These are phyloP conservation scores for Ganaspis sp. DNA, from an alignment of 1,140 invertebrate species.

Conservation along the genomic window DNA sequence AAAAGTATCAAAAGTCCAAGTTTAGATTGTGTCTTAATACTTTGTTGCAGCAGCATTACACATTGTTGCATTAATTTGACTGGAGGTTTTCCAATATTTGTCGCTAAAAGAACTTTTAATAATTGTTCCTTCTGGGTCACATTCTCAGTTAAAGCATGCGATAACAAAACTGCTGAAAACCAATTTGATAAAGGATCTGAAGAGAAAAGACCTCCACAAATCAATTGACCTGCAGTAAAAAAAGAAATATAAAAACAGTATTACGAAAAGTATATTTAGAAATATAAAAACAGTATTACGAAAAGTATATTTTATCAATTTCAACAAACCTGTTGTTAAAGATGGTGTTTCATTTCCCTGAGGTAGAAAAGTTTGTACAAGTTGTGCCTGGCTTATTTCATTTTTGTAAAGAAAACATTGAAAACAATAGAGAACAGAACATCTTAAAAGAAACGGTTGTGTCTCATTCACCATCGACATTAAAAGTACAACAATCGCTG, in stretches of 20 bases:
- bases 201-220: slow-evolving; percentile 96
- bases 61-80: slow-evolving; percentile 94
- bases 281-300: no score
- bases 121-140: slow-evolving; percentile 93
- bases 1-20: slow-evolving; percentile 94
- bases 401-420: slow-evolving; percentile 97
- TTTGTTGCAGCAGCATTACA: slow-evolving; percentile 88
- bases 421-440: slow-evolving; percentile 97
- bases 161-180: slow-evolving; percentile 95
- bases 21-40: slow-evolving; percentile 91
- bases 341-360: slow-evolving; percentile 84
- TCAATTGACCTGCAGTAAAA: slow-evolving; percentile 85
- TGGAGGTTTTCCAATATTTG: slow-evolving; percentile 88
- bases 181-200: slow-evolving; percentile 96
- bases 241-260: slow-evolving; percentile 41
- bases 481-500: slow-evolving; percentile 94
- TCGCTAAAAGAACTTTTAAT: slow-evolving; percentile 93
- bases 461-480: slow-evolving; percentile 99
- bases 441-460: slow-evolving; percentile 93
- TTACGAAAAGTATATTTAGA: not conserved
- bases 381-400: slow-evolving; percentile 89
- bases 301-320: not conserved
- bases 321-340: slow-evolving; percentile 77
- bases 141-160: slow-evolving; percentile 94
- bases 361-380: slow-evolving; percentile 94